A percentile compares a stretch with the other conserved stretches of the same genome.
phyloP scores from a whole-genome alignment of 2,113 vertebrate species.

The Desmodus rotundus region DNA sequence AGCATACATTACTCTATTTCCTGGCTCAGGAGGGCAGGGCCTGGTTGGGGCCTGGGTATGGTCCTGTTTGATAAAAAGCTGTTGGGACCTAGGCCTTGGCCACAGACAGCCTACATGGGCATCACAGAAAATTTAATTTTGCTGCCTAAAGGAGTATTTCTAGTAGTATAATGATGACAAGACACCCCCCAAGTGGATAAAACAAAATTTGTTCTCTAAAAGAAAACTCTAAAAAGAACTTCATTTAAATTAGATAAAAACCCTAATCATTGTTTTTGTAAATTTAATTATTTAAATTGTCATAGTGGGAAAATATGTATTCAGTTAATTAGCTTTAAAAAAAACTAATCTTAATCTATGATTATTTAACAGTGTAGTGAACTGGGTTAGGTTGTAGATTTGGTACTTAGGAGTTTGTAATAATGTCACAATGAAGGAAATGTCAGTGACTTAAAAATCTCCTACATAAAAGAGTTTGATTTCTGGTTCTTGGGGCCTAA shows the following conservation, averaged over 20 bases:
- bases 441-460: neutral
- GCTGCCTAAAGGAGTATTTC: neutral
- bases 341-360: neutral
- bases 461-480: neutral
- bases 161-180: neutral
- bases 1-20: neutral
- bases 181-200: neutral
- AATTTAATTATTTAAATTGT: neutral
- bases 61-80: neutral
- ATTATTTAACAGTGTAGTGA: neutral
- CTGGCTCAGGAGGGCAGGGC: neutral
- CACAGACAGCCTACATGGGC: neutral
- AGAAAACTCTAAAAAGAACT: neutral
- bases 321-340: neutral
- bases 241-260: neutral
- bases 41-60: rapidly evolving
- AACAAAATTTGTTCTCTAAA: neutral
- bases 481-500: neutral
- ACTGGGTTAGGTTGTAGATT: neutral
- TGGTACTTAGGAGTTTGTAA: neutral
- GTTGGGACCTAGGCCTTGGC: neutral
- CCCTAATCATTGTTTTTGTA: neutral
- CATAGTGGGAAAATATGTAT: neutral
- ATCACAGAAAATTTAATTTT: neutral
- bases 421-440: neutral